Conservation (phyloP, 2,113 vertebrate species). For the Strix uralensis region DNA sequence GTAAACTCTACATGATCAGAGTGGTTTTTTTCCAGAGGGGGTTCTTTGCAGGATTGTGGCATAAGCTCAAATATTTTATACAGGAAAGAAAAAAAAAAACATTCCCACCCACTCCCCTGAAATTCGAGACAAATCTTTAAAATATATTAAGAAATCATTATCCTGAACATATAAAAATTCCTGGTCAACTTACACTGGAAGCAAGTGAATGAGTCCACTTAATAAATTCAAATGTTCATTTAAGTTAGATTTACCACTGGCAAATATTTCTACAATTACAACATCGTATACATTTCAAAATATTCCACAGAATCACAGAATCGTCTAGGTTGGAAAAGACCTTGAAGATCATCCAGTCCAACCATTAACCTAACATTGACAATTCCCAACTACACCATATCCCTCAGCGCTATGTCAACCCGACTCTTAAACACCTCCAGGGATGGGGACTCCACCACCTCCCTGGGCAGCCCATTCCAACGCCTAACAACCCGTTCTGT, state of each 20-base stretch:
- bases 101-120: neutral
- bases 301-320: too few relatives aligned
- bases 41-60: neutral
- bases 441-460: too few relatives aligned
- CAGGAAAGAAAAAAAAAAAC: neutral
- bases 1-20: neutral
- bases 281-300: neutral
- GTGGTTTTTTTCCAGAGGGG: neutral
- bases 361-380: too few relatives aligned
- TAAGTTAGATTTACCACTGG: neutral
- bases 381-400: too few relatives aligned
- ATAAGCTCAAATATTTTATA: neutral
- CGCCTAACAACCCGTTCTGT: too few relatives aligned
- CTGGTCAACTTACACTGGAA: neutral
- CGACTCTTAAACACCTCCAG: too few relatives aligned
- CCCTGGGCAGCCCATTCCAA: too few relatives aligned
- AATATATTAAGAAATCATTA: neutral
- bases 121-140: neutral
- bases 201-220: neutral
- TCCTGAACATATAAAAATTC: neutral
- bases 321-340: too few relatives aligned
- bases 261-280: neutral
- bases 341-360: too few relatives aligned
- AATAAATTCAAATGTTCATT: neutral
- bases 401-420: too few relatives aligned